Conservation (phyloP, 2,888 invertebrate genomes). For the Sesamia inferens region DNA sequence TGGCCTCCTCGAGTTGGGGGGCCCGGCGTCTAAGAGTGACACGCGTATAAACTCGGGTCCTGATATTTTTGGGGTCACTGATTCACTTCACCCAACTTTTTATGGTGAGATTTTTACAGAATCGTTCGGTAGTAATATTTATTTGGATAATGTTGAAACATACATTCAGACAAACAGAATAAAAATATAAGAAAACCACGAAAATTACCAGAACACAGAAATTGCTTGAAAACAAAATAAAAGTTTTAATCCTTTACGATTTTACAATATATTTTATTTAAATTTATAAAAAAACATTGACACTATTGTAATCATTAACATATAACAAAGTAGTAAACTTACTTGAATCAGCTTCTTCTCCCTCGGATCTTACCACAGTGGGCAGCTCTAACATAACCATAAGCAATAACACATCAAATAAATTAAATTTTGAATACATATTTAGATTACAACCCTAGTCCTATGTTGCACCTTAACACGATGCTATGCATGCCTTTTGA, state of each 20-base stretch:
- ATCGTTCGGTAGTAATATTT: neutral
- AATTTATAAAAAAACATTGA: neutral
- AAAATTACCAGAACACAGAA: neutral
- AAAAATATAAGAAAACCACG: neutral
- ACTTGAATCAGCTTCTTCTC: neutral
- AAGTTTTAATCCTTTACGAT: neutral
- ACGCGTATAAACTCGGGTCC: too few species aligned
- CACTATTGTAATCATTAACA: neutral
- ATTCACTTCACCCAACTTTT: too few species aligned
- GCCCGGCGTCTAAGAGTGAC: too few species aligned
- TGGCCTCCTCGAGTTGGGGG: too few species aligned
- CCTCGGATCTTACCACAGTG: neutral
- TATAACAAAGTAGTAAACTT: slow-evolving; percentile 20
- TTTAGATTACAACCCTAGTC: neutral
- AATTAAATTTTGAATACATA: slow-evolving; percentile 28
- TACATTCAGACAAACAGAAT: neutral
- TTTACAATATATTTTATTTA: neutral
- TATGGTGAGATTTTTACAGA: neutral
- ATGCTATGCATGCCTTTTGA: neutral
- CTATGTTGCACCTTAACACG: neutral
- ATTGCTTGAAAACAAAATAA: neutral
- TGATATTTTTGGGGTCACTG: too few species aligned
- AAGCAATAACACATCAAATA: neutral
- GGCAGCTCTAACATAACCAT: slow-evolving; percentile 18
- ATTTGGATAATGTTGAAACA: neutral